These are phyloP conservation scores for Meloidogyne hapla DNA, from an alignment of 1,140 invertebrate genomes.

Conservation along the genomic window DNA sequence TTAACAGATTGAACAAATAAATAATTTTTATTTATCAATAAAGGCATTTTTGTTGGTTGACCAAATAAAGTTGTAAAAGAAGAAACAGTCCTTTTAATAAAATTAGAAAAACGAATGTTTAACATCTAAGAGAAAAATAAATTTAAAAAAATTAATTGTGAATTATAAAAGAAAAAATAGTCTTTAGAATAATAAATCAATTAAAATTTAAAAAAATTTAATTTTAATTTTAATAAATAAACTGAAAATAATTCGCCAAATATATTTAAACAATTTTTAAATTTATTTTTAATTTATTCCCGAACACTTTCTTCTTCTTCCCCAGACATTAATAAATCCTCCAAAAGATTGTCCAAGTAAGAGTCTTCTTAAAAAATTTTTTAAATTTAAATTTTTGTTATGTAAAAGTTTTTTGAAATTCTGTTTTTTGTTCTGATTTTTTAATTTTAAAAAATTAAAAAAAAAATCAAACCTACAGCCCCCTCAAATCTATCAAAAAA, in stretches of 20 bases:
- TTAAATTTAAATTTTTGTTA: too few species aligned
- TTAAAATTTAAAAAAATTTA: too few species aligned
- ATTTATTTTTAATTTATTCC: too few species aligned
- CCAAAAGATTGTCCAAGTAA: not conserved
- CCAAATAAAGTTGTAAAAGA: not conserved
- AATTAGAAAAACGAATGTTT: not conserved
- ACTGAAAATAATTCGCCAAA: too few species aligned
- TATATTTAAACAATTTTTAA: too few species aligned
- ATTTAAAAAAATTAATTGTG: not conserved
- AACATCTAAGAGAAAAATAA: not conserved
- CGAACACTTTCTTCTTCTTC: not conserved
- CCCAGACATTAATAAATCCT: not conserved
- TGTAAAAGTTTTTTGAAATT: too few species aligned
- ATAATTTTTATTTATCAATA: not conserved
- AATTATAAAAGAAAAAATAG: too few species aligned
- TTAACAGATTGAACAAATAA: not conserved
- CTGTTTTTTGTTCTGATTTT: too few species aligned
- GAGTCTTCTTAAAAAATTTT: constrained; percentile 21
- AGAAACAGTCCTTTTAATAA: not conserved
- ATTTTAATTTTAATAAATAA: too few species aligned
- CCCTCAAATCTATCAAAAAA: constrained; percentile 45
- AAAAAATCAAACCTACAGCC: constrained; percentile 25
- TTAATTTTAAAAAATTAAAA: too few species aligned
- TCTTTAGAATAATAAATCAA: too few species aligned
- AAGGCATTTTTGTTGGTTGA: not conserved